phyloP scores from a whole-genome alignment of 2,113 vertebrate genomes.

The Bambusicola thoracicus region DNA sequence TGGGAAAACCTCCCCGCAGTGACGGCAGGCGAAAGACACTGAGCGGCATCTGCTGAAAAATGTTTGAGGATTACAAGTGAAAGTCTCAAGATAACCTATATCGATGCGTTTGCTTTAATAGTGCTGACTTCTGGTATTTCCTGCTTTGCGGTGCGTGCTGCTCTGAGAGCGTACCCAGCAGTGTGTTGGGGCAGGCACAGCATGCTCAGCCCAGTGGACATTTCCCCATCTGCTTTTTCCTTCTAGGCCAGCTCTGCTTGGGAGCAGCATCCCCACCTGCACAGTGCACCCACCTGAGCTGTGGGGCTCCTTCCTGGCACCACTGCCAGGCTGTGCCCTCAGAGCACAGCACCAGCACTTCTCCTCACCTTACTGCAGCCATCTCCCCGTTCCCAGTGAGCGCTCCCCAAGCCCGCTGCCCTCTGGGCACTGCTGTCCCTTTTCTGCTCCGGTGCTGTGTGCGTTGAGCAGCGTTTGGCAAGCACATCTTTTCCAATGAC shows the following conservation, averaged over 20 bases:
- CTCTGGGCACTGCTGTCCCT: neutral
- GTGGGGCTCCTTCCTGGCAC: neutral
- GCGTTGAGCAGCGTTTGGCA: neutral
- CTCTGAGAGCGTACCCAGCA: neutral
- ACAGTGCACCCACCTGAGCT: neutral
- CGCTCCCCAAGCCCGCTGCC: neutral
- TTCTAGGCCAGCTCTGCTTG: neutral
- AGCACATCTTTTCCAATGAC: neutral
- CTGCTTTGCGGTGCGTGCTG: neutral
- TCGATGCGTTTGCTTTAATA: conserved; percentile 7
- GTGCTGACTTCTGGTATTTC: conserved; percentile 7
- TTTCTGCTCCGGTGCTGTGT: neutral
- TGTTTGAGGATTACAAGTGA: conserved; percentile 10
- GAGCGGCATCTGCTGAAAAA: neutral
- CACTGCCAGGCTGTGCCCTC: neutral
- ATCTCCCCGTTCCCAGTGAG: neutral
- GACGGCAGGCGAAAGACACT: neutral
- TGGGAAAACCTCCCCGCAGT: neutral
- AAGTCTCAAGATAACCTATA: neutral
- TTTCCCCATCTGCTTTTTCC: neutral
- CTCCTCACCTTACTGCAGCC: neutral
- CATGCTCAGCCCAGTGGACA: neutral
- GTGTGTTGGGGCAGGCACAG: neutral
- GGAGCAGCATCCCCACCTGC: neutral
- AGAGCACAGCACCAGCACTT: neutral